Evolutionary conservation across 2,888 invertebrate species (phyloP).

Genomic region (Actias luna): DNA sequence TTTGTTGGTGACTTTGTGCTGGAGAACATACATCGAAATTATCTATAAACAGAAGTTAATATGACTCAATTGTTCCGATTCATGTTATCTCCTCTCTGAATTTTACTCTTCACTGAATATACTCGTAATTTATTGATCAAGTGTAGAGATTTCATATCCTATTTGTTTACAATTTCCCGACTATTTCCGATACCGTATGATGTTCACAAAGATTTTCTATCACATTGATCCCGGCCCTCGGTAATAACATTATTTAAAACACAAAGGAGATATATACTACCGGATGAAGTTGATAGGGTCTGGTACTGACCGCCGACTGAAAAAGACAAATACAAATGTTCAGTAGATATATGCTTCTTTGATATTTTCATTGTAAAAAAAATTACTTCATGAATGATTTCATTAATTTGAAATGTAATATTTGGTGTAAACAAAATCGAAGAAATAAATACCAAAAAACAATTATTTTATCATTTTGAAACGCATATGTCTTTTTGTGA

Average conservation of each 20-base stretch:
- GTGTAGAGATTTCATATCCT: constrained; percentile 34
- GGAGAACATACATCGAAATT: no score
- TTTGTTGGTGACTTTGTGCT: no score
- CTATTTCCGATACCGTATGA: constrained; percentile 37
- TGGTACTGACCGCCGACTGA: not conserved
- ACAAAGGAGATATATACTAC: constrained; percentile 17
- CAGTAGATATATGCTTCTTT: not conserved
- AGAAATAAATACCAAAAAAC: no score
- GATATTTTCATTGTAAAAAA: not conserved
- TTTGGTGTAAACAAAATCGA: no score
- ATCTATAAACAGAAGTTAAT: no score
- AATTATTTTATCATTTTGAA: no score
- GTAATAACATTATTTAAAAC: constrained; percentile 56
- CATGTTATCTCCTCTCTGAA: not conserved
- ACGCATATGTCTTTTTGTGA: no score
- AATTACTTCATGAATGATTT: no score
- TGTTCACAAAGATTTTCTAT: constrained; percentile 61
- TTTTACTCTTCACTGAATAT: constrained; percentile 11
- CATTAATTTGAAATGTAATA: no score
- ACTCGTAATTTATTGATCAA: not conserved
- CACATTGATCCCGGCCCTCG: constrained; percentile 55
- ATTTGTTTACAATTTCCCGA: constrained; percentile 51
- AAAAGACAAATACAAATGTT: not conserved
- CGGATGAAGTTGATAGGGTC: not conserved
- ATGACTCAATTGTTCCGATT: not conserved